Percentiles rank a stretch among this genome's conserved stretches.
Conservation (phyloP, 2,888 invertebrate genomes). For the Lepetodrilus schrolli region DNA sequence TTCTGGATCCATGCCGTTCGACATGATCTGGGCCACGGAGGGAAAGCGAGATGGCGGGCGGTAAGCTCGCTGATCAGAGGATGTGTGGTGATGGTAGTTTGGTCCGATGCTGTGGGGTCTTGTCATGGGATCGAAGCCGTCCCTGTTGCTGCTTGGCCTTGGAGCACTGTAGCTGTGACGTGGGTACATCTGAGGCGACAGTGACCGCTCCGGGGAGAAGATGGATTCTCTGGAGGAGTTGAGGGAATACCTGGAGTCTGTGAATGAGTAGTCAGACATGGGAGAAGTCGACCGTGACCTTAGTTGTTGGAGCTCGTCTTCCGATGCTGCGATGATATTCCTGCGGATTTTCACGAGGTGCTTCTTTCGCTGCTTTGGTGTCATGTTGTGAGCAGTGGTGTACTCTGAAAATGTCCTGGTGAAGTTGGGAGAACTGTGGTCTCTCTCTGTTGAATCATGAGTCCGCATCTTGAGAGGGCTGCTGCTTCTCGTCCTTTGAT, state of each 20-base stretch:
- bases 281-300: constrained; percentile 34
- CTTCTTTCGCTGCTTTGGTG: constrained; percentile 64
- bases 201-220: constrained; percentile 29
- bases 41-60: background rate
- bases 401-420: constrained; percentile 27
- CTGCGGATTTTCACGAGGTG: constrained; percentile 62
- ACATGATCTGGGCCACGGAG: constrained; percentile 30
- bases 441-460: constrained; percentile 38
- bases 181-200: constrained; percentile 20
- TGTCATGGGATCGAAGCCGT: background rate
- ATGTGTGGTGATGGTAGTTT: background rate
- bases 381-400: constrained; percentile 53
- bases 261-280: constrained; percentile 24
- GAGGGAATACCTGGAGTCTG: constrained; percentile 19
- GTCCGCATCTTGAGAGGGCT: constrained; percentile 41
- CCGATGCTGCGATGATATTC: constrained; percentile 59
- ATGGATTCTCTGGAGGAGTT: constrained; percentile 28
- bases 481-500: constrained; percentile 49
- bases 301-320: constrained; percentile 46
- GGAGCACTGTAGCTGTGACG: constrained; percentile 28
- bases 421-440: constrained; percentile 39
- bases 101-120: constrained; percentile 27
- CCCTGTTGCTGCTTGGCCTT: background rate
- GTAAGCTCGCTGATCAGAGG: background rate
- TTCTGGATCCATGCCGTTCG: constrained; percentile 45